These are phyloP conservation scores for Tylochromis polylepis DNA, from an alignment of 2,113 vertebrate genomes.

Conservation along the genomic window DNA sequence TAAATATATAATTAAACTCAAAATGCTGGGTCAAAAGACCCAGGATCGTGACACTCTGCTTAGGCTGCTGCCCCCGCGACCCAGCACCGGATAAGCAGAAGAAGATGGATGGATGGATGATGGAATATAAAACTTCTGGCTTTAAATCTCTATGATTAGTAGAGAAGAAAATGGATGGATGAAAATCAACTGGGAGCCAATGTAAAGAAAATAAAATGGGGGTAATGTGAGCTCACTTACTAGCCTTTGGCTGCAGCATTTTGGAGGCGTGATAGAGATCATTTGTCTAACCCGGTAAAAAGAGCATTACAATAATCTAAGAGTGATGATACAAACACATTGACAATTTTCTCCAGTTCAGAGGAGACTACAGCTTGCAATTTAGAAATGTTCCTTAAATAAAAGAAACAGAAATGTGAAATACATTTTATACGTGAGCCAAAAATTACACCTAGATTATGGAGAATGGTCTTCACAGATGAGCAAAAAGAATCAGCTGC, in stretches of 20 bases:
- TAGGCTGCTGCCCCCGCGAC: too few species aligned
- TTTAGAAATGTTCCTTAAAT: not conserved
- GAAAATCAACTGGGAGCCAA: not conserved
- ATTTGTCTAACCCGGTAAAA: not conserved
- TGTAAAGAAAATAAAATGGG: not conserved
- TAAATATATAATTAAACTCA: too few species aligned
- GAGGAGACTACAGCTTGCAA: not conserved
- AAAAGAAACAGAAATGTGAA: not conserved
- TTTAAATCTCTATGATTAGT: too few species aligned
- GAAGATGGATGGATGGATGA: too few species aligned
- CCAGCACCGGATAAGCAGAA: too few species aligned
- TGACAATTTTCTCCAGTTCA: fast-evolving
- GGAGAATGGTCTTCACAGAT: too few species aligned
- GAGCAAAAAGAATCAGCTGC: not conserved
- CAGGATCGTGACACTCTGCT: too few species aligned
- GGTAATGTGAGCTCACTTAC: too few species aligned
- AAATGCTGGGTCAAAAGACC: too few species aligned
- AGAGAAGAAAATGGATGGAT: too few species aligned
- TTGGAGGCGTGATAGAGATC: not conserved
- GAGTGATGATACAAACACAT: not conserved
- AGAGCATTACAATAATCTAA: fast-evolving
- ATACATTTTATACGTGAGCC: not conserved
- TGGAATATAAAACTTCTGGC: too few species aligned
- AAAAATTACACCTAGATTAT: not conserved
- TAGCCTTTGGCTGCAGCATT: not conserved